Percentiles rank a stretch among this genome's conserved stretches.
Evolutionary conservation across 1,140 invertebrate genomes (phyloP).

Genomic region (Drosophila willistoni): DNA sequence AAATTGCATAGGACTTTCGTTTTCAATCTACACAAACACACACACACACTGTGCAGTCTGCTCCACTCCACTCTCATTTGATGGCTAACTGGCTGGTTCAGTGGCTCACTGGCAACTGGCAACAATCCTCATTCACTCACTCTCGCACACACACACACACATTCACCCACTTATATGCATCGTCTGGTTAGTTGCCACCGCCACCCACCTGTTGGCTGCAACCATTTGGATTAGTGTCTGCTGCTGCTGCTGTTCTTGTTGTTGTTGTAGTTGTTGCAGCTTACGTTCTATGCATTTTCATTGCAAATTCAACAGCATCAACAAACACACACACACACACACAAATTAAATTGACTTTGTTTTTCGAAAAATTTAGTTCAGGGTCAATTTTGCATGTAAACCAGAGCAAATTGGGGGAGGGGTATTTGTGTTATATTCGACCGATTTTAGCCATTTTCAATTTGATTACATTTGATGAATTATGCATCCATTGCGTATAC

Average conservation of each 20-base stretch:
- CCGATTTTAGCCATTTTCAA: constrained; percentile 16
- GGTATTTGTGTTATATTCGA: too few relatives aligned
- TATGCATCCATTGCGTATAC: constrained; percentile 72
- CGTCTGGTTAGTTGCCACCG: constrained; percentile 15
- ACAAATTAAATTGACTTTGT: constrained; percentile 63
- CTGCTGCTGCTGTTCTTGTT: constrained; percentile 23
- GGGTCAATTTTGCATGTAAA: constrained; percentile 65
- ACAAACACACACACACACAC: constrained; percentile 14
- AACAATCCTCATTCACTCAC: constrained; percentile 19
- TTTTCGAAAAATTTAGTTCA: constrained; percentile 68
- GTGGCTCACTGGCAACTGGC: constrained; percentile 22
- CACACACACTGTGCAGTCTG: constrained; percentile 14
- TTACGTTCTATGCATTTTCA: constrained; percentile 48
- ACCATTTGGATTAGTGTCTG: constrained; percentile 65
- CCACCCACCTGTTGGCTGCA: constrained; percentile 67
- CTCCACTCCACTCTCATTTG: constrained; percentile 28
- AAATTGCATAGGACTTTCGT: constrained; percentile 72
- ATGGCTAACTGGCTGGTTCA: constrained; percentile 36
- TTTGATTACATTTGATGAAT: constrained; percentile 57
- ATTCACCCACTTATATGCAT: constrained; percentile 25
- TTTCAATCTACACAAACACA: constrained; percentile 38
- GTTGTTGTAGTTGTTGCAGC: constrained; percentile 23
- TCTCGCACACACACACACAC: constrained; percentile 18
- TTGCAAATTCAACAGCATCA: constrained; percentile 59
- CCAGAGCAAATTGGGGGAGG: constrained; percentile 50